Percentiles rank a stretch among this genome's conserved stretches.
phyloP scores from a whole-genome alignment of 2,888 invertebrate genomes.

The Calliphora vomitoria region DNA sequence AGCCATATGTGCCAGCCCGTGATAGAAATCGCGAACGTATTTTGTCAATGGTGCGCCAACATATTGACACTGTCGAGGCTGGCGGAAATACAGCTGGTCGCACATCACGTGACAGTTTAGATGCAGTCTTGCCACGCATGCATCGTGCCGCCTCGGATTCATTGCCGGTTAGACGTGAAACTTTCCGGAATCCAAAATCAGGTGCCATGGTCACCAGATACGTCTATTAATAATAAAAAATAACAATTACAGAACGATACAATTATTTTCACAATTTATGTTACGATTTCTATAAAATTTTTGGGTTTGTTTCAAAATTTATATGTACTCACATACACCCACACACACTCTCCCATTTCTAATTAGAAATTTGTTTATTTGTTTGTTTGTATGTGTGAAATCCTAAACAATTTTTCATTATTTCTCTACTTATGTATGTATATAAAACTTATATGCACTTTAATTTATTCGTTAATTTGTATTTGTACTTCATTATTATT shows the following conservation, averaged over 20 bases:
- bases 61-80: slow-evolving; percentile 87
- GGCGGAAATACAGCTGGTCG: slow-evolving; percentile 86
- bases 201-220: slow-evolving; percentile 82
- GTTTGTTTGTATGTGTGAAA: slow-evolving; percentile 23
- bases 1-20: slow-evolving; percentile 89
- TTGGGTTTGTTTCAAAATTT: slow-evolving; percentile 24
- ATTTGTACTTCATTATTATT: slow-evolving; percentile 9
- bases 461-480: background rate
- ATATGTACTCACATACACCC: background rate
- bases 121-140: slow-evolving; percentile 87
- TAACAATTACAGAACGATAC: background rate
- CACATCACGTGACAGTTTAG: slow-evolving; percentile 88
- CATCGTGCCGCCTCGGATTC: slow-evolving; percentile 84
- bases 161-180: slow-evolving; percentile 79
- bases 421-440: background rate
- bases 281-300: background rate
- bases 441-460: background rate
- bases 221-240: slow-evolving; percentile 67
- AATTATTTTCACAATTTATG: background rate
- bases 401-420: background rate
- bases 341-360: background rate
- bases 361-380: background rate
- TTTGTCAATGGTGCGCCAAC: slow-evolving; percentile 86
- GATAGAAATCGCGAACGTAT: slow-evolving; percentile 88
- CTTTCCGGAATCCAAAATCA: slow-evolving; percentile 80